Conservation (phyloP, 2,797 vertebrate species). For the Crossoptilon crossoptilon region DNA sequence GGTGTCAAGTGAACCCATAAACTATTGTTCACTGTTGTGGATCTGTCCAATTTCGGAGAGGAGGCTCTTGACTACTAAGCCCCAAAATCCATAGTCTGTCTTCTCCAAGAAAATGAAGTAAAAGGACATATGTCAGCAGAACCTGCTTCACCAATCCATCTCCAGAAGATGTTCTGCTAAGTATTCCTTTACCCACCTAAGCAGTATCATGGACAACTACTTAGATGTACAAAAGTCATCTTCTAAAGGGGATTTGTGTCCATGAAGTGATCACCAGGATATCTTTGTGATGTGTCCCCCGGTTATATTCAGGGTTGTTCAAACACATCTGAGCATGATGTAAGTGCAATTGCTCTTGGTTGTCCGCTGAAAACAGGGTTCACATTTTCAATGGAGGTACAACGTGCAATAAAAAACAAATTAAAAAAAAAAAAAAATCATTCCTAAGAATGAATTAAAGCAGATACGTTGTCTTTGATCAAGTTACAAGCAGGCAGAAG, state of each 20-base stretch:
- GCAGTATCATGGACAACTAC: background rate
- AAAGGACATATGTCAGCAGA: background rate
- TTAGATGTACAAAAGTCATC: background rate
- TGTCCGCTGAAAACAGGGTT: background rate
- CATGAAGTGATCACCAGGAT: background rate
- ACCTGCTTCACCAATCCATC: background rate
- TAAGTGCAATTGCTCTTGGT: background rate
- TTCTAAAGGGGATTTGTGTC: background rate
- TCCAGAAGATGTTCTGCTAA: background rate
- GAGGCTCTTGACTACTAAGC: background rate
- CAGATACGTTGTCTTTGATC: slow-evolving; percentile 61
- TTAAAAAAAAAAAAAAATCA: background rate
- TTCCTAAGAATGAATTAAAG: slow-evolving; percentile 61
- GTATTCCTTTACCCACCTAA: background rate
- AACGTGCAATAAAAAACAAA: slow-evolving; percentile 40
- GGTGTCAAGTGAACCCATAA: background rate
- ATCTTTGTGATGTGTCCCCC: background rate
- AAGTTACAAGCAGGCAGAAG: slow-evolving; percentile 63
- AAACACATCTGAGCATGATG: background rate
- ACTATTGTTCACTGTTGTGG: accelerated
- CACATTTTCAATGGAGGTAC: background rate
- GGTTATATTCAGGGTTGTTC: background rate
- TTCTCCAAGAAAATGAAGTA: background rate
- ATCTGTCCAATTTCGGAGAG: background rate
- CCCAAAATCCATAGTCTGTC: background rate